Evolutionary conservation across 2,113 vertebrate species (phyloP), one percentile per base, ranked within the genome.

Genomic region (Lasiurus borealis): DNA sequence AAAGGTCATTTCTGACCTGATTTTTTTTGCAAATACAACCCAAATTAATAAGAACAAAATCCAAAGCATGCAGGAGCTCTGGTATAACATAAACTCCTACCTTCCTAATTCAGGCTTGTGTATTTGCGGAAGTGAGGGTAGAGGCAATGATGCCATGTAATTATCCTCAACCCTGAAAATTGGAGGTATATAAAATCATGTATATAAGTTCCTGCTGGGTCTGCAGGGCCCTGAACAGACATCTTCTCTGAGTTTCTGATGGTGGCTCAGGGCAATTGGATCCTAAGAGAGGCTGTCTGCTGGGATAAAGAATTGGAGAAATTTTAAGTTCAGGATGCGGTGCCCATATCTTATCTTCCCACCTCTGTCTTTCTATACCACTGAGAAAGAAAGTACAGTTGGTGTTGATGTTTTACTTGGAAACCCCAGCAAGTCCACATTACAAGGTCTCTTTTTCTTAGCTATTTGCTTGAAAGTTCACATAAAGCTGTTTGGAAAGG

Each of bases 1-100:
- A 90, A 93, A 92, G 73, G 82, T 94, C 68, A 69, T 85, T 92
- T 88, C 27, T 95, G 88, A 34, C 48, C 27, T 59, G 27, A 5
- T 19, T 73, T 81, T 76, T 76, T 90, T 85, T 95, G 25, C 31
- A 87, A 73, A 50, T 90, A 23, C 13, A 73, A 77, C 11, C 34
- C 27, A 68, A 46, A 77, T 90, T 62, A 77, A 8, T 73, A 40
- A 73, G 25, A 78, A 57, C 3, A 9, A 90, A 73, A 66, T 48
- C n/a, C 19, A 66, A 77, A 94, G 48, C 19, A 46, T 11, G 25
- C 36, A 46, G 52, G 8, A 48, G 10, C 48, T 40, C 46, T 73
- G 12, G 25, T 7, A 48, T 54, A 40, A 50, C n/a, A 14, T 8
- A 19, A n/a, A n/a, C 31, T 69, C 57, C 14, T 46, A 0, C 15